Evolutionary conservation across 1,140 invertebrate species (phyloP), one percentile per base, ranked within the genome.

Genomic region (Pteromalus puparum): DNA sequence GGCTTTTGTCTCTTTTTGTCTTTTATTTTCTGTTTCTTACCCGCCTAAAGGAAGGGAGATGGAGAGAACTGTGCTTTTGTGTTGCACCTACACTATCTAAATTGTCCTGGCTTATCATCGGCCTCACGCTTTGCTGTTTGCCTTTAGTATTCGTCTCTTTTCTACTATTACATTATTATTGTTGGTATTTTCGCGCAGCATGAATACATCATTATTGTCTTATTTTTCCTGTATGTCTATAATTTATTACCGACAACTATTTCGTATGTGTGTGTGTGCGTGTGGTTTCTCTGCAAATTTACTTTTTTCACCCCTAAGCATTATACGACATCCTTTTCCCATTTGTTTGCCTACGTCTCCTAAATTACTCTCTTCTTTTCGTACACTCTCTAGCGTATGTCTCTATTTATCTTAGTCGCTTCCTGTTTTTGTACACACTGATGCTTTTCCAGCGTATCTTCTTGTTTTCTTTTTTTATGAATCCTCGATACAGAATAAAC

Each of bases 71-170:
- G 21, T n/a, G 30, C 34, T 26, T 79, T 79, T 79, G 77, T 79
- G 34, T 70, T 21, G 77, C 61, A 79, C 30, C 77, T 68, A 53
- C 28, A 26, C 61, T 80, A 80, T 80, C 77, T 80, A 80, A 80
- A 80, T 80, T 80, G 65, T 80, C 26, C 77, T n/a, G 34, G 61
- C 61, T 68, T 76, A 76, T 79, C 61, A 68, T 80, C 68, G 42
- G 4, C 77, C 34, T 7, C 61, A 42, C 34, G 42, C 38, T 68
- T 42, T 76, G 7, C 77, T 68, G 1, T 15, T 21, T n/a, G 68
- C 30, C 65, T 80, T 67, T 42, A 34, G 26, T 42, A 42, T 42
- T 10, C 9, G 1, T 70, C 26, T 70, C 53, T 21, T 21, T 61
- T 61, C 18, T 53, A 18, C 18, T 15, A 53, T 53, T n/a, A 61